Evolutionary conservation across 2,113 vertebrate species (phyloP).

Genomic region (Centropus bengalensis): DNA sequence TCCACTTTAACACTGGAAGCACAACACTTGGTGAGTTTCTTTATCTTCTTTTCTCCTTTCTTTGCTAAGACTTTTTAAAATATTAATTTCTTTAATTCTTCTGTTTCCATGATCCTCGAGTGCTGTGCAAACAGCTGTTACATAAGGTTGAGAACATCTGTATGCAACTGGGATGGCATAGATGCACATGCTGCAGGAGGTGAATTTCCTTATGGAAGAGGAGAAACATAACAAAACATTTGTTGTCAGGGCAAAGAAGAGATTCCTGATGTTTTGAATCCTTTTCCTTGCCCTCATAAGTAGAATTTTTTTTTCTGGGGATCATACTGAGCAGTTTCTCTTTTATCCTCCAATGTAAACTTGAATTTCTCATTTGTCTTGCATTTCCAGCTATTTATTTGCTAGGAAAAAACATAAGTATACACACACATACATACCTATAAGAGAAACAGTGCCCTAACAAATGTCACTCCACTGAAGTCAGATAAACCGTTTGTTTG

Average conservation of each 20-base stretch:
- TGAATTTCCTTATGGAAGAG: background rate
- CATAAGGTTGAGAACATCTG: background rate
- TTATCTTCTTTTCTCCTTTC: background rate
- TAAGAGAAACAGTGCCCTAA: fast-evolving
- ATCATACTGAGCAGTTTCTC: background rate
- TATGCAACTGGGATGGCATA: background rate
- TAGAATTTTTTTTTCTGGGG: background rate
- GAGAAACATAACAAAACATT: background rate
- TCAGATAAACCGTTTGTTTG: background rate
- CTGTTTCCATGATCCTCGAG: fast-evolving
- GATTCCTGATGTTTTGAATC: background rate
- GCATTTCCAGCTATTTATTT: background rate
- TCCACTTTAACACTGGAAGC: background rate
- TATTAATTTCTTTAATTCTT: background rate
- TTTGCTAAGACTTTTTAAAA: background rate
- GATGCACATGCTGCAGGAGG: background rate
- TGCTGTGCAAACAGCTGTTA: background rate
- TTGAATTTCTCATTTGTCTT: background rate
- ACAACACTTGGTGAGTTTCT: background rate
- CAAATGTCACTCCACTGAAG: background rate
- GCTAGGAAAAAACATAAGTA: fast-evolving
- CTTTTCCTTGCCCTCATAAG: background rate
- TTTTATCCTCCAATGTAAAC: background rate
- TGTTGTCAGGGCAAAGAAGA: background rate
- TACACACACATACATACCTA: fast-evolving